Percentiles rank a stretch among this genome's conserved stretches.
phyloP scores from a whole-genome alignment of 2,113 vertebrate genomes.

The Burhinus oedicnemus region DNA sequence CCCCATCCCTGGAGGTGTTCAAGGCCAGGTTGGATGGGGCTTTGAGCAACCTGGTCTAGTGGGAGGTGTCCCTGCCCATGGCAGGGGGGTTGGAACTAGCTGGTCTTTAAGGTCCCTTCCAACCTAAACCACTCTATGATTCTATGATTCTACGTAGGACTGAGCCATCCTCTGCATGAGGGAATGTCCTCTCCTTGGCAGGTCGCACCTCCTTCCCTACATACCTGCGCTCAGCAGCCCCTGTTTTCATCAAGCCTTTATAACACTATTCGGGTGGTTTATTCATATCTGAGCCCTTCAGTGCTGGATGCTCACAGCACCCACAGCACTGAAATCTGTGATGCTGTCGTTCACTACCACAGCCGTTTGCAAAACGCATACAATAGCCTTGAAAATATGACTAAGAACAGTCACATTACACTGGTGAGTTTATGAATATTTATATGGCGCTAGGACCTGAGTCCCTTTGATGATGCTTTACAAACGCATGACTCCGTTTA shows the following conservation, averaged over 20 bases:
- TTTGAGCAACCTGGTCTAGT: too few relatives aligned
- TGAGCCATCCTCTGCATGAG: not conserved
- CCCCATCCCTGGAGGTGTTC: too few relatives aligned
- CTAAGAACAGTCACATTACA: not conserved
- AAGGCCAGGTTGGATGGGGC: too few relatives aligned
- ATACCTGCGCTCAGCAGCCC: not conserved
- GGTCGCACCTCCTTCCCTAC: not conserved
- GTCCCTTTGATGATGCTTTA: not conserved
- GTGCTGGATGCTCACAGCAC: not conserved
- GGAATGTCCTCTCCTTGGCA: accelerated
- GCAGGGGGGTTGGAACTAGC: too few relatives aligned
- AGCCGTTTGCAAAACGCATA: not conserved
- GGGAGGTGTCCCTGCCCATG: too few relatives aligned
- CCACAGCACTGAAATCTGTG: not conserved
- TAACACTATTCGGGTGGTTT: not conserved
- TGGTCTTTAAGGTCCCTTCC: too few relatives aligned
- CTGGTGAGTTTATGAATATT: not conserved
- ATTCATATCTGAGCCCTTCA: not conserved
- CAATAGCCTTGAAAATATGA: not conserved
- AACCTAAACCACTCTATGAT: too few relatives aligned
- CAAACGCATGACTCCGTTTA: not conserved
- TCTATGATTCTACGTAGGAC: not conserved
- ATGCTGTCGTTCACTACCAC: not conserved
- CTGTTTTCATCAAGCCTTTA: not conserved
- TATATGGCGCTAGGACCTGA: not conserved